Evolutionary conservation across 2,888 invertebrate genomes (phyloP).

Genomic region (Meteorus colon): DNA sequence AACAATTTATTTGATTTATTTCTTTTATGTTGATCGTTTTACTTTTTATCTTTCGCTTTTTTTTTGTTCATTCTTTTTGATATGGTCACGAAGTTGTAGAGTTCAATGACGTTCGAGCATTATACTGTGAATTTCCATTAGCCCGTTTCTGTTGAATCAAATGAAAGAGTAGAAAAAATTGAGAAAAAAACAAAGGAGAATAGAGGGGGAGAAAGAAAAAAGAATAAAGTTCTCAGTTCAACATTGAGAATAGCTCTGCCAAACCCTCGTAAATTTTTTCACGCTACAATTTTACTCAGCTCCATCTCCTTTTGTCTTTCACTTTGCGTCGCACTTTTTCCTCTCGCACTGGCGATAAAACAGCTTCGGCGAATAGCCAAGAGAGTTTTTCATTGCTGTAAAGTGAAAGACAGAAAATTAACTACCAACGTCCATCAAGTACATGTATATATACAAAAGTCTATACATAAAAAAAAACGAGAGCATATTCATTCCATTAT

Average conservation of each 20-base stretch:
- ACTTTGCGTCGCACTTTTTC: background rate
- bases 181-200: conserved; percentile 13
- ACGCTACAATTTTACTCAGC: background rate
- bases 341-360: conserved; percentile 19
- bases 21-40: background rate
- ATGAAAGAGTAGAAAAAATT: conserved; percentile 1
- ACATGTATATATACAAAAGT: background rate
- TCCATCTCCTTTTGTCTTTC: background rate
- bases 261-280: conserved; percentile 36
- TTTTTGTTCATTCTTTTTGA: background rate
- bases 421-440: background rate
- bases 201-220: conserved; percentile 16
- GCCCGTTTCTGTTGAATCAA: conserved; percentile 28
- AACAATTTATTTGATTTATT: background rate
- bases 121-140: conserved; percentile 47
- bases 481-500: background rate
- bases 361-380: conserved; percentile 37
- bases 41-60: background rate
- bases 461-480: background rate
- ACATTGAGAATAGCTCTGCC: conserved; percentile 14
- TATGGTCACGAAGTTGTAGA: conserved; percentile 25
- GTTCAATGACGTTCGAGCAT: conserved; percentile 37
- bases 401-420: conserved; percentile 13
- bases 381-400: conserved; percentile 24
- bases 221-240: conserved; percentile 31